Evolutionary conservation across 1,140 invertebrate species (phyloP).

Genomic region (Ceratina calcarata): DNA sequence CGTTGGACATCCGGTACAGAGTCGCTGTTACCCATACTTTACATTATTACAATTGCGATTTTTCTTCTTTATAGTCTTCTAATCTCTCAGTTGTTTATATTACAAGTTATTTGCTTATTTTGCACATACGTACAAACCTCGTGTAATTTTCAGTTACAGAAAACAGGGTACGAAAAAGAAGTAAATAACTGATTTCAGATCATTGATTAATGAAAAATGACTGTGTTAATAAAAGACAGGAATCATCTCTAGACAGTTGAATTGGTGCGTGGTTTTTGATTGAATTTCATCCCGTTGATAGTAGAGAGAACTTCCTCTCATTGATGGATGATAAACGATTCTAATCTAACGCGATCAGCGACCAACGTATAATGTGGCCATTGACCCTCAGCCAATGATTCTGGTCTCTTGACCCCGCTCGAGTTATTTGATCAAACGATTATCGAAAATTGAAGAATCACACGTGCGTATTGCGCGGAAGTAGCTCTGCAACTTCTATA

Average conservation of each 20-base stretch:
- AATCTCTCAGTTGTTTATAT: too few species aligned
- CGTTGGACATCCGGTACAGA: neutral
- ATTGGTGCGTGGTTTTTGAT: neutral
- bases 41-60: too few species aligned
- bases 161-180: too few species aligned
- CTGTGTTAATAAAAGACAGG: too few species aligned
- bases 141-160: too few species aligned
- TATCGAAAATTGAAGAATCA: slow-evolving; percentile 30
- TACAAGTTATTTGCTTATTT: too few species aligned
- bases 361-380: slow-evolving; percentile 51
- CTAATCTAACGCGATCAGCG: slow-evolving; percentile 58
- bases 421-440: slow-evolving; percentile 29
- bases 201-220: neutral
- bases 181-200: too few species aligned
- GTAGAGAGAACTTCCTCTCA: slow-evolving; percentile 57
- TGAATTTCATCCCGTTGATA: slow-evolving; percentile 19
- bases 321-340: slow-evolving; percentile 65
- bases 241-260: neutral
- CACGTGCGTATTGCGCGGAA: slow-evolving; percentile 1
- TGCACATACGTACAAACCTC: too few species aligned
- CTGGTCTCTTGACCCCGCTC: slow-evolving; percentile 26
- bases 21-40: neutral
- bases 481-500: neutral
- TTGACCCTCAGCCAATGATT: slow-evolving; percentile 56
- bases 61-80: too few species aligned